Evolutionary conservation across 2,797 vertebrate species (phyloP).

Genomic region (Eleutherodactylus coqui): DNA sequence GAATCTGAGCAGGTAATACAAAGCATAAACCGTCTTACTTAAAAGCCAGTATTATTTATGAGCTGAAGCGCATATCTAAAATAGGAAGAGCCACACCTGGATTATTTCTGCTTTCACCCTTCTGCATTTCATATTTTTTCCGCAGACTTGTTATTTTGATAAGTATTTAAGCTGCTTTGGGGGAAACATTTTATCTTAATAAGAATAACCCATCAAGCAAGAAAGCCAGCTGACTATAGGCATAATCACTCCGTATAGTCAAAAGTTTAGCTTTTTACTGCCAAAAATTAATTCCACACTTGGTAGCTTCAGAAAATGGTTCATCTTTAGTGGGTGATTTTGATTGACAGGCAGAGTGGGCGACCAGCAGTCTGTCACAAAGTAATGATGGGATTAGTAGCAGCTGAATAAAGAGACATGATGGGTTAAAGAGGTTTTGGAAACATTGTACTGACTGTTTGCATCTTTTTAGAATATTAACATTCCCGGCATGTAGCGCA

Average conservation of each 20-base stretch:
- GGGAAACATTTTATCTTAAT: conserved; percentile 71
- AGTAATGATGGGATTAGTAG: conserved; percentile 61
- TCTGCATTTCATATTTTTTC: conserved; percentile 40
- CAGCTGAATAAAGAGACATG: conserved; percentile 62
- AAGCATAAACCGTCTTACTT: conserved; percentile 40
- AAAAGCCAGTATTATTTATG: conserved; percentile 55
- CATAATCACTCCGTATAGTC: conserved; percentile 60
- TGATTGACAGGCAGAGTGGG: conserved; percentile 69
- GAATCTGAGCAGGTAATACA: conserved; percentile 20
- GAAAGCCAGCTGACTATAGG: conserved; percentile 64
- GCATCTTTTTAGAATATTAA: conserved; percentile 68
- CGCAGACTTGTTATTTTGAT: conserved; percentile 62
- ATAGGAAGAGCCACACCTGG: conserved; percentile 53
- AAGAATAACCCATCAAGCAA: conserved; percentile 70
- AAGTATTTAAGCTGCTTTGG: conserved; percentile 63
- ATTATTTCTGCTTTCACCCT: conserved; percentile 23
- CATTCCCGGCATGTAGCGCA: conserved; percentile 68
- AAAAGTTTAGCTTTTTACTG: conserved; percentile 68
- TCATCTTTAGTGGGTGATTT: conserved; percentile 68
- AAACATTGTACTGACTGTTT: conserved; percentile 49
- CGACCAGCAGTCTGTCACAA: conserved; percentile 63
- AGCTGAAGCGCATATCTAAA: conserved; percentile 23
- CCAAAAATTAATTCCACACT: conserved; percentile 66
- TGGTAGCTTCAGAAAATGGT: conserved; percentile 66
- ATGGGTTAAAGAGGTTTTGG: conserved; percentile 65